A percentile compares a stretch with the other conserved stretches of the same genome.
Evolutionary conservation across 2,888 invertebrate species (phyloP).

Genomic region (Magallana nippona): DNA sequence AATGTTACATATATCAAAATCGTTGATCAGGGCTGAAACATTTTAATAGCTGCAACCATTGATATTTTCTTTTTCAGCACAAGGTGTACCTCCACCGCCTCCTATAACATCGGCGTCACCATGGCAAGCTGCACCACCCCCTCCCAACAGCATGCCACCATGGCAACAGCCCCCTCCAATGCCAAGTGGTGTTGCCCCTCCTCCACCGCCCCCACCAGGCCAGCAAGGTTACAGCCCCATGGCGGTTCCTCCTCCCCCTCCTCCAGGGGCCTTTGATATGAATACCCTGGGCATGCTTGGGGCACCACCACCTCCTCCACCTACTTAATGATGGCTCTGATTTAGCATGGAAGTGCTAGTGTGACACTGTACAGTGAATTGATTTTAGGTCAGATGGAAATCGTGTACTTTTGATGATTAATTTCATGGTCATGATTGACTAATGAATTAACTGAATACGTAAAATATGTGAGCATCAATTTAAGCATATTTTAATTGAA

Average conservation of each 20-base stretch:
- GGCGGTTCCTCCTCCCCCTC: constrained; percentile 77
- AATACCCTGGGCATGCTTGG: constrained; percentile 63
- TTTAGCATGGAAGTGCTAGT: too few relatives aligned
- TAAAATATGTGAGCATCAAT: too few relatives aligned
- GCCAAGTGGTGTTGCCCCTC: constrained; percentile 66
- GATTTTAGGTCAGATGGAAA: too few relatives aligned
- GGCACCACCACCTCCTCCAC: constrained; percentile 71
- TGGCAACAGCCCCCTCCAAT: constrained; percentile 75
- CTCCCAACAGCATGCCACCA: constrained; percentile 81
- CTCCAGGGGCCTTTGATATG: constrained; percentile 67
- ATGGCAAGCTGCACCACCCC: constrained; percentile 79
- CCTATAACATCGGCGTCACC: constrained; percentile 66
- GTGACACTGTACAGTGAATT: too few relatives aligned
- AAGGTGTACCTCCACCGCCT: constrained; percentile 62
- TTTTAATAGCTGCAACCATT: constrained; percentile 60
- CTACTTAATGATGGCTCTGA: constrained; percentile 47
- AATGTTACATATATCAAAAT: too few relatives aligned
- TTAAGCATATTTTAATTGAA: too few relatives aligned
- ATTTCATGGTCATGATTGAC: too few relatives aligned
- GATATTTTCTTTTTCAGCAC: constrained; percentile 50
- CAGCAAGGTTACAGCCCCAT: constrained; percentile 70
- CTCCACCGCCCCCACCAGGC: constrained; percentile 76
- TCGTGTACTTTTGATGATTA: too few relatives aligned
- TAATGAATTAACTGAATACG: too few relatives aligned
- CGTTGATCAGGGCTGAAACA: too few relatives aligned